Evolutionary conservation across 1,140 invertebrate species (phyloP).

Genomic region (Belonocnema kinseyi): DNA sequence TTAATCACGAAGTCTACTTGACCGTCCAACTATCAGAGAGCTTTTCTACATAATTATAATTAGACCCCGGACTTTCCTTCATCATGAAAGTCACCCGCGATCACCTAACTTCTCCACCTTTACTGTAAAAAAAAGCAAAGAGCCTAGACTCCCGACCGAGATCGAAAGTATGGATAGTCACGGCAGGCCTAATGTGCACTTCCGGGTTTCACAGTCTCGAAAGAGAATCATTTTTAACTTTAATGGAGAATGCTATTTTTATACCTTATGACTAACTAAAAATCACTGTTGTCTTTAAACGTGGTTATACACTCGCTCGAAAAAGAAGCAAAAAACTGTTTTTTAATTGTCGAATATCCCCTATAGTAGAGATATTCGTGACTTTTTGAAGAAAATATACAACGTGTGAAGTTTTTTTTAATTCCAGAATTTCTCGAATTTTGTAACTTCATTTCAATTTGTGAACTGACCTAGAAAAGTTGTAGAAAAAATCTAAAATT

Average conservation of each 20-base stretch:
- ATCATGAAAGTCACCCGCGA: slow-evolving; percentile 17
- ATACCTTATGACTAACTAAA: too few species aligned
- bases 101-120: slow-evolving; percentile 3
- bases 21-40: slow-evolving; percentile 6
- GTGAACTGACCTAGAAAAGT: too few species aligned
- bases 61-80: slow-evolving; percentile 8
- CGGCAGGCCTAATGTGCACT: slow-evolving; percentile 7
- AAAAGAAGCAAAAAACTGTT: too few species aligned
- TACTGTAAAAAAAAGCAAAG: slow-evolving; percentile 2
- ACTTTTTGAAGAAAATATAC: too few species aligned
- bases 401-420: too few species aligned
- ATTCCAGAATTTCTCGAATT: too few species aligned
- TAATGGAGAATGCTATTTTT: slow-evolving; percentile 4
- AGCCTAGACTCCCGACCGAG: background rate
- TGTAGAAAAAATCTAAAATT: too few species aligned
- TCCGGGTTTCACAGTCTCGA: background rate
- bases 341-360: too few species aligned
- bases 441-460: too few species aligned
- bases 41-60: slow-evolving; percentile 25
- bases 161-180: slow-evolving; percentile 29
- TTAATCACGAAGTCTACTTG: slow-evolving; percentile 10
- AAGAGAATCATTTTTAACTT: slow-evolving; percentile 14
- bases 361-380: too few species aligned
- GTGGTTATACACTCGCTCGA: too few species aligned
- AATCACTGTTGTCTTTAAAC: too few species aligned